These are phyloP conservation scores for Notoglanidium macrostoma DNA, from an alignment of 2,797 vertebrate genomes.

Conservation along the genomic window DNA sequence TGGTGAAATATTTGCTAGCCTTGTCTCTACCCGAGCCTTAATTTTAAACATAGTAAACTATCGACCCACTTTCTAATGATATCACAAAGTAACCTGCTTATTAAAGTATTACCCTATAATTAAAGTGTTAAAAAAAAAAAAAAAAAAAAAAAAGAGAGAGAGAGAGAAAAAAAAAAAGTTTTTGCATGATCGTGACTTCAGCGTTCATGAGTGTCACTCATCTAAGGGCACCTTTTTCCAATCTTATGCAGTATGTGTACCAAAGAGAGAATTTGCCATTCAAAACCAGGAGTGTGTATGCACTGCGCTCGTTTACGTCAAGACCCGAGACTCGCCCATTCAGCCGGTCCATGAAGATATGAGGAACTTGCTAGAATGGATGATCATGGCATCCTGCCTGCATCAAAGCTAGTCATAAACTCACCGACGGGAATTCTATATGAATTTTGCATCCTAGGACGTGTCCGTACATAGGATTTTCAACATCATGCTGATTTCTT, in stretches of 20 bases:
- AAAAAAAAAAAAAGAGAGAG: neutral
- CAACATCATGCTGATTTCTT: neutral
- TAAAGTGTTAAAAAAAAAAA: neutral
- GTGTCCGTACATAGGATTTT: neutral
- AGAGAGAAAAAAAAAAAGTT: too few relatives aligned
- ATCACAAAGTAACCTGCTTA: neutral
- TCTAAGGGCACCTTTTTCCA: conserved; percentile 25
- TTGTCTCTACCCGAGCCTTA: neutral
- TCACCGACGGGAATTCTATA: neutral
- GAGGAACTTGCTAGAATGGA: neutral
- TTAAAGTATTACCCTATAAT: neutral
- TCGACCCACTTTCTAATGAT: neutral
- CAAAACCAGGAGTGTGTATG: conserved; percentile 49
- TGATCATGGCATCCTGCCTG: neutral
- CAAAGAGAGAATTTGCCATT: conserved; percentile 54
- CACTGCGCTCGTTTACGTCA: conserved; percentile 30
- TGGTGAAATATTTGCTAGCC: neutral
- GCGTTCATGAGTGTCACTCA: neutral
- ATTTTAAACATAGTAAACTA: neutral
- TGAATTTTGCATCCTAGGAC: neutral
- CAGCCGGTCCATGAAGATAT: neutral
- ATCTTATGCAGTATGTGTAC: conserved; percentile 32
- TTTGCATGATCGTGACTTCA: neutral
- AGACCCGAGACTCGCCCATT: neutral
- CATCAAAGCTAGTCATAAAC: neutral